These are phyloP conservation scores for Agonum fuliginosum DNA, from an alignment of 2,888 invertebrate species.

Conservation along the genomic window DNA sequence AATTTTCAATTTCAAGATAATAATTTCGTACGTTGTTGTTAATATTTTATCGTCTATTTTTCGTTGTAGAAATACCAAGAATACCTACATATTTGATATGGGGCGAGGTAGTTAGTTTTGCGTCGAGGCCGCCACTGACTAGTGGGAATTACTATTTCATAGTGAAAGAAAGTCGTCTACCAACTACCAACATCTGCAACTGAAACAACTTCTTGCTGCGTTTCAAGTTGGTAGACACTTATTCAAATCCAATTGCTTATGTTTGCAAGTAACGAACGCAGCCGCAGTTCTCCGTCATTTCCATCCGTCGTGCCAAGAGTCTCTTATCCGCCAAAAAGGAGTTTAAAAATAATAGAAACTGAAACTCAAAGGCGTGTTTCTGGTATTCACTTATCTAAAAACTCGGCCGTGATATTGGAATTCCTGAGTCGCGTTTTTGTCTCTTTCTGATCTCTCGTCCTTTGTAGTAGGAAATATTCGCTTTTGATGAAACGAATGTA, in stretches of 20 bases:
- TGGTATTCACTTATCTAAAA: constrained; percentile 54
- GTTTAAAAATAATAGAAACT: constrained; percentile 57
- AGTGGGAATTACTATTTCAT: too few relatives aligned
- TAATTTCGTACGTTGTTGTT: too few relatives aligned
- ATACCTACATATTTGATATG: too few relatives aligned
- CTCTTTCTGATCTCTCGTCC: constrained; percentile 51
- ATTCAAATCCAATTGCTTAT: background rate
- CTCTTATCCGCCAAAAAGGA: constrained; percentile 25
- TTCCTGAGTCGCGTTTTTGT: constrained; percentile 50
- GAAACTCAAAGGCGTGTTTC: constrained; percentile 56
- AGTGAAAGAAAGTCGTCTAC: too few relatives aligned
- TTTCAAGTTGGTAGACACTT: too few relatives aligned
- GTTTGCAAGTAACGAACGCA: background rate
- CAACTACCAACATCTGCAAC: too few relatives aligned
- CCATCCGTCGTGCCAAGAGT: background rate
- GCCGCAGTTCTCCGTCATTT: background rate
- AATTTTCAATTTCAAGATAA: too few relatives aligned
- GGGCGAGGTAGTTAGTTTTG: too few relatives aligned
- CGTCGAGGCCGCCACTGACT: too few relatives aligned
- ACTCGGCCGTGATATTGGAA: constrained; percentile 50
- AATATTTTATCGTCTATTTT: too few relatives aligned
- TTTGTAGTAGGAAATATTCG: constrained; percentile 55
- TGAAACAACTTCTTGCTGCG: too few relatives aligned
- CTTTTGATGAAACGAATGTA: constrained; percentile 58
- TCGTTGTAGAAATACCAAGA: too few relatives aligned